phyloP scores from a whole-genome alignment of 2,113 vertebrate species.

The Pseudois nayaur region DNA sequence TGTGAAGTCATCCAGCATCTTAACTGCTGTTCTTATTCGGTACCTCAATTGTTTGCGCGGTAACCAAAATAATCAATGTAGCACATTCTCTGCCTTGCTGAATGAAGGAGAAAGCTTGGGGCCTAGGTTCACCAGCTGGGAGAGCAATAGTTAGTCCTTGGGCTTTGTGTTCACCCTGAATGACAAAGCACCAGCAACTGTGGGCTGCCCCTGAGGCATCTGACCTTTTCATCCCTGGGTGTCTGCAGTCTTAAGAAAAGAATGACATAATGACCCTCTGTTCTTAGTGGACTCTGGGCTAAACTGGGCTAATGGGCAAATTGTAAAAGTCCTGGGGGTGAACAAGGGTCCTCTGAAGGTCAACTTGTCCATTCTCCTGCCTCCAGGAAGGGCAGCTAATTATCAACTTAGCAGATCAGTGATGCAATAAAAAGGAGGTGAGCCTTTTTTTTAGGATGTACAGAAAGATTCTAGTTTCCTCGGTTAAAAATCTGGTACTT shows the following conservation, averaged over 20 bases:
- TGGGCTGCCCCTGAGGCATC: conserved; percentile 39
- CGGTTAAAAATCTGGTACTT: neutral
- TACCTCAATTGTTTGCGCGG: neutral
- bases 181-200: conserved; percentile 45
- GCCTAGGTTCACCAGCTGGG: conserved; percentile 23
- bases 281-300: conserved; percentile 51
- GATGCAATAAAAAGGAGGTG: neutral
- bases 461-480: neutral
- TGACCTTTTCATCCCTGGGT: conserved; percentile 59
- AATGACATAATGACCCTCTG: conserved; percentile 60
- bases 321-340: conserved; percentile 19
- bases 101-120: neutral
- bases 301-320: neutral
- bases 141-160: neutral
- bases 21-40: neutral
- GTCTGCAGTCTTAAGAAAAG: conserved; percentile 54
- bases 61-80: conserved; percentile 18
- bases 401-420: conserved; percentile 10
- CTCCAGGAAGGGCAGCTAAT: conserved; percentile 23
- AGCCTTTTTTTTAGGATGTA: neutral
- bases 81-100: neutral
- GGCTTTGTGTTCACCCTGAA: conserved; percentile 45
- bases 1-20: neutral
- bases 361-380: conserved; percentile 31
- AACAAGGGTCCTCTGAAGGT: conserved; percentile 31